Percentiles rank a stretch among this genome's conserved stretches.
phyloP scores from a whole-genome alignment of 2,113 vertebrate genomes.

The zebrafish (Danio rerio) region GRCz12tu NC_133176.1:20202501-20203000 shows the following conservation, averaged over 20 bases:
- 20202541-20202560: conserved; percentile 6
- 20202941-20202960: too few species aligned
- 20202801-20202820: background rate
- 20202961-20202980: too few species aligned
- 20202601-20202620: background rate
- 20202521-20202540: conserved; percentile 18
- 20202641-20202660: background rate
- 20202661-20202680: background rate
- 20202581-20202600: background rate
- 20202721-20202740: background rate
- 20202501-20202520: conserved; percentile 2
- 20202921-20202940: too few species aligned
- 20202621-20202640: background rate
- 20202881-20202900: too few species aligned
- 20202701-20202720: conserved; percentile 10
- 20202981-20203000: too few species aligned
- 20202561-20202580: conserved; percentile 6
- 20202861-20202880: background rate
- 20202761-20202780: background rate
- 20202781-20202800: conserved; percentile 11
- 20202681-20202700: background rate
- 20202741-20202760: background rate
- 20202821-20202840: background rate
- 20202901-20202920: too few species aligned
- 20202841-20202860: too few species aligned